Base-by-base conservation (phyloP, 37 sponge, comb jelly and placozoan genomes). In the Chondrilla cf. caribensis region DNA sequence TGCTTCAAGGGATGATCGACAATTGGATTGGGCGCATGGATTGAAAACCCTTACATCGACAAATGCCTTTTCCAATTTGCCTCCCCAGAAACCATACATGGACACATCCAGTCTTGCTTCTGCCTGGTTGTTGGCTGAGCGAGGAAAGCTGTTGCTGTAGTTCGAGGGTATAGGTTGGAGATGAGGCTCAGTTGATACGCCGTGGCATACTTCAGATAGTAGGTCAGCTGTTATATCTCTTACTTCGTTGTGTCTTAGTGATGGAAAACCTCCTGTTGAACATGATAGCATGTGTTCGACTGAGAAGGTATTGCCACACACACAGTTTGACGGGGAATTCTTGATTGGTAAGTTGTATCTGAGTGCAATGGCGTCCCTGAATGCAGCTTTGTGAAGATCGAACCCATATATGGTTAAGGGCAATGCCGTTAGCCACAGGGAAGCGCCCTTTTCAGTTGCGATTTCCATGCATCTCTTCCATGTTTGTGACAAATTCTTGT, bases 21-120 rank as follows among this genome's bases (percentile, higher is more conserved):
- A 15, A n/a, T n/a, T 62, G 5, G 25, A 29, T 62, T 6, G 22
- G 25, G 64, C 64, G 64, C 29, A 62, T 29, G 64, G 64, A n/a
- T 62, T 62, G 22, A 62, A 62, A 62, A 62, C 64, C 64, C 64
- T 62, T 62, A 62, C 29, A 28, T 62, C 64, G 6, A 62, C 7
- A 62, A 62, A 29, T 62, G 64, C 22, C 25, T n/a, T 28, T n/a
- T 62, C 29, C 4, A 29, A 28, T n/a, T 15, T 62, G 8, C 29
- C 64, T 7, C 64, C 64, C 64, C 64, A 62, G 64, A 62, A 62
- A 28, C 64, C 64, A n/a, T 62, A 28, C 6, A n/a, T n/a, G 5
- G 29, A 4, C 8, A 62, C 22, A n/a, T 62, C 64, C 8, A 62
- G 64, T 19, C 64, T 19, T 7, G 64, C 64, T 4, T 28, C 22